Evolutionary conservation across 2,888 invertebrate genomes (phyloP).

Genomic region (Xestia xanthographa): DNA sequence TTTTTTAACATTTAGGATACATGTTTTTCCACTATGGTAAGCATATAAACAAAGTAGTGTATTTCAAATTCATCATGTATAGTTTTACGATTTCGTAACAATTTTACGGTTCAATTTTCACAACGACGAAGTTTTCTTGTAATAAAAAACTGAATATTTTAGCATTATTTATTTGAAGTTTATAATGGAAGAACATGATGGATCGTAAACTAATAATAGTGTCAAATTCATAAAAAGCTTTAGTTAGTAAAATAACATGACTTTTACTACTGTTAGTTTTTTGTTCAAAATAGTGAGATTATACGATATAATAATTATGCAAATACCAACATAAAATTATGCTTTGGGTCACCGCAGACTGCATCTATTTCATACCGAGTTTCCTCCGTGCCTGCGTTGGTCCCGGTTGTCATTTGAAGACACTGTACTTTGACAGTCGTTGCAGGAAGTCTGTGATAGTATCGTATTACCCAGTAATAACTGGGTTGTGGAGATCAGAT

Average conservation of each 20-base stretch:
- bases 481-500: background rate
- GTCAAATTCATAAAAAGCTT: background rate
- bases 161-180: conserved; percentile 13
- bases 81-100: conserved; percentile 14
- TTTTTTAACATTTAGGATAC: background rate
- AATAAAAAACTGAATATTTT: conserved; percentile 22
- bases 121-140: conserved; percentile 7
- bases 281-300: background rate
- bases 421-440: background rate
- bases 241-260: too few relatives aligned
- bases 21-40: too few relatives aligned
- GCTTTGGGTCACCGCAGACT: background rate
- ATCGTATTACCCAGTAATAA: background rate
- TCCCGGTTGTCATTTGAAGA: background rate
- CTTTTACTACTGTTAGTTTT: background rate
- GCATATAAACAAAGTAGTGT: background rate
- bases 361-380: background rate
- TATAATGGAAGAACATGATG: conserved; percentile 15
- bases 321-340: background rate
- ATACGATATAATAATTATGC: background rate
- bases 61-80: conserved; percentile 11
- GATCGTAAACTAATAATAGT: conserved; percentile 13
- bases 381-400: background rate
- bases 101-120: conserved; percentile 39
- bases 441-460: background rate